These are phyloP conservation scores for Avahi laniger DNA, from an alignment of 2,797 vertebrate genomes.

Conservation along the genomic window DNA sequence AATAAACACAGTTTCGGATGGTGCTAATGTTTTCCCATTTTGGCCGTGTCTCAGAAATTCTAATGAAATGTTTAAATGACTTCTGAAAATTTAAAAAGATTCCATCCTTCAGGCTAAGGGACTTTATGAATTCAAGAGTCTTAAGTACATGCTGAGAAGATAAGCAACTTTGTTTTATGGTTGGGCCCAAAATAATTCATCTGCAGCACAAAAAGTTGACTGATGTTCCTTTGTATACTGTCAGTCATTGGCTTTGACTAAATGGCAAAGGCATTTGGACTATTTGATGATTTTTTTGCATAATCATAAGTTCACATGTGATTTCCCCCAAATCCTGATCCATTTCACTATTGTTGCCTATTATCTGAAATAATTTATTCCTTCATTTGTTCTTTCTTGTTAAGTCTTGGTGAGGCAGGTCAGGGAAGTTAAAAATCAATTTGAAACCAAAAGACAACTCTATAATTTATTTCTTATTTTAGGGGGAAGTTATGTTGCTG, in stretches of 20 bases:
- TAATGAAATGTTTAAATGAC: slow-evolving; percentile 16
- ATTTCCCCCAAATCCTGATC: not conserved
- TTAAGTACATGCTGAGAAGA: not conserved
- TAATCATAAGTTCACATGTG: not conserved
- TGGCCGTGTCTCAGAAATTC: not conserved
- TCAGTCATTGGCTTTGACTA: not conserved
- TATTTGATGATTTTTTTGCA: not conserved
- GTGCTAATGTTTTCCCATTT: slow-evolving; percentile 25
- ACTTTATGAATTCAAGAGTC: not conserved
- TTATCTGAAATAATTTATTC: not conserved
- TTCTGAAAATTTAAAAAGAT: slow-evolving; percentile 31
- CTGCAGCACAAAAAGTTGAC: not conserved
- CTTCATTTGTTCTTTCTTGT: slow-evolving; percentile 2
- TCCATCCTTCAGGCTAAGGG: not conserved
- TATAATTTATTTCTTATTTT: slow-evolving; percentile 48
- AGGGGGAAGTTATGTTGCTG: slow-evolving; percentile 10
- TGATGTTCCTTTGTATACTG: not conserved
- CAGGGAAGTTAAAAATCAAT: not conserved
- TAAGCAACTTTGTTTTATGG: not conserved
- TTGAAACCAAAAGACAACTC: not conserved
- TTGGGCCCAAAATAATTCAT: not conserved
- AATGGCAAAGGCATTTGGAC: not conserved
- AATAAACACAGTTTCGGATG: not conserved
- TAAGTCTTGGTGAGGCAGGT: not conserved
- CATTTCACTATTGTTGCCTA: not conserved